A percentile compares a stretch with the other conserved stretches of the same genome.
These are phyloP conservation scores for Bradypodion pumilum DNA, from an alignment of 2,797 vertebrate genomes.

Conservation along the genomic window DNA sequence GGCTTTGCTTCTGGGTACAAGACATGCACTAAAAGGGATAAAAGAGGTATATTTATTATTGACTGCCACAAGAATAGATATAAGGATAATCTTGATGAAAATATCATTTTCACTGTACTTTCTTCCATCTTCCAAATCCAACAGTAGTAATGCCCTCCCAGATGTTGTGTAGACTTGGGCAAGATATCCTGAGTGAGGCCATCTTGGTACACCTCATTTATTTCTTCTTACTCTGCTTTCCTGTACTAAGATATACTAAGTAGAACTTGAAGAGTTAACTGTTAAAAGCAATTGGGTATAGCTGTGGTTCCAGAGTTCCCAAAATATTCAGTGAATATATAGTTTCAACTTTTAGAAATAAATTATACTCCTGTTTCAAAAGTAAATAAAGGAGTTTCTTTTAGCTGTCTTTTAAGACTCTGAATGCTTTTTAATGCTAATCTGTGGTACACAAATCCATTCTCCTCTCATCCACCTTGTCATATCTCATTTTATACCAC, in stretches of 20 bases:
- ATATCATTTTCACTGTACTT: background rate
- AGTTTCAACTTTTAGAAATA: background rate
- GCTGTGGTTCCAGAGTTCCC: background rate
- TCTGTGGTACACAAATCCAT: background rate
- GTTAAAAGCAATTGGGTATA: background rate
- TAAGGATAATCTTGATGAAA: background rate
- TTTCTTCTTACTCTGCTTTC: too few relatives aligned
- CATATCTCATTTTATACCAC: background rate
- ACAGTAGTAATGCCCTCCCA: background rate
- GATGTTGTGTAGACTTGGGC: background rate
- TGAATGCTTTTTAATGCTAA: background rate
- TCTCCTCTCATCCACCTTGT: background rate
- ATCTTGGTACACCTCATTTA: background rate
- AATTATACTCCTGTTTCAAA: background rate
- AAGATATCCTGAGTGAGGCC: background rate
- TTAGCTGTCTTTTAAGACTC: background rate
- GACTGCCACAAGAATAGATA: background rate
- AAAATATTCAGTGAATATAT: background rate
- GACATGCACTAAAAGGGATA: background rate
- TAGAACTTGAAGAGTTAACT: background rate
- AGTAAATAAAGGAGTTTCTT: background rate
- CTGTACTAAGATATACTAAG: background rate
- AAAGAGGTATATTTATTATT: background rate
- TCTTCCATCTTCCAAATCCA: background rate
- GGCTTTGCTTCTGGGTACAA: background rate